phyloP scores from a whole-genome alignment of 2,113 vertebrate species.

The Prochilodus magdalenae region DNA sequence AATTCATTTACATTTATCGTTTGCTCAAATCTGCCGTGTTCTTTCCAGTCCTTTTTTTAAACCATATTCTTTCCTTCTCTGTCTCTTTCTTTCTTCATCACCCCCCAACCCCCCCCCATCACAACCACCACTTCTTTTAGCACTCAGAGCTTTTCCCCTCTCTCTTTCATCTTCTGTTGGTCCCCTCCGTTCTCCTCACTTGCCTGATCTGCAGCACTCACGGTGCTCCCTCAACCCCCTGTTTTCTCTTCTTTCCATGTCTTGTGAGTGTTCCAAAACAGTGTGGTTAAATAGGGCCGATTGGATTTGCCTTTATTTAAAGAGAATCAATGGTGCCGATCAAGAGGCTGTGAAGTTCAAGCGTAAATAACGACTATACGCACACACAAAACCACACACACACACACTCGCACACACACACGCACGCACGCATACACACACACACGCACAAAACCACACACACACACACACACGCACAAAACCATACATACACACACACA shows the following conservation, averaged over 20 bases:
- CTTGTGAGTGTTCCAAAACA: background rate
- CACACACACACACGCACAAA: background rate
- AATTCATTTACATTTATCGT: background rate
- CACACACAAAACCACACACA: conserved; percentile 8
- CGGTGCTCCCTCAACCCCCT: background rate
- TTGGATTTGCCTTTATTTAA: conserved; percentile 37
- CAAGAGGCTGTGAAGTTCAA: background rate
- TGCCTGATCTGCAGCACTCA: conserved; percentile 23
- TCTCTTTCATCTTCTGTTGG: conserved; percentile 26
- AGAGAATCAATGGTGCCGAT: conserved; percentile 26
- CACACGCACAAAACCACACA: background rate
- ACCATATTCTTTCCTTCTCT: background rate
- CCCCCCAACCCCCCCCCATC: background rate
- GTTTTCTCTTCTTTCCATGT: background rate
- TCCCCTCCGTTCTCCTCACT: background rate
- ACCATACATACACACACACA: background rate
- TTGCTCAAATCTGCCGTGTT: conserved; percentile 8
- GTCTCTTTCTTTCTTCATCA: background rate
- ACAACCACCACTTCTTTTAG: background rate
- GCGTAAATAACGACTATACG: background rate
- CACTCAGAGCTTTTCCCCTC: conserved; percentile 26
- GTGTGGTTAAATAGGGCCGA: conserved; percentile 9
- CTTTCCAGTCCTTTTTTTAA: conserved; percentile 34
- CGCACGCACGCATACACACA: background rate
- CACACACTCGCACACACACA: no score